Percentiles rank a stretch among this genome's conserved stretches.
Evolutionary conservation across 2,797 vertebrate genomes (phyloP).

Genomic region (Tachyglossus aculeatus): DNA sequence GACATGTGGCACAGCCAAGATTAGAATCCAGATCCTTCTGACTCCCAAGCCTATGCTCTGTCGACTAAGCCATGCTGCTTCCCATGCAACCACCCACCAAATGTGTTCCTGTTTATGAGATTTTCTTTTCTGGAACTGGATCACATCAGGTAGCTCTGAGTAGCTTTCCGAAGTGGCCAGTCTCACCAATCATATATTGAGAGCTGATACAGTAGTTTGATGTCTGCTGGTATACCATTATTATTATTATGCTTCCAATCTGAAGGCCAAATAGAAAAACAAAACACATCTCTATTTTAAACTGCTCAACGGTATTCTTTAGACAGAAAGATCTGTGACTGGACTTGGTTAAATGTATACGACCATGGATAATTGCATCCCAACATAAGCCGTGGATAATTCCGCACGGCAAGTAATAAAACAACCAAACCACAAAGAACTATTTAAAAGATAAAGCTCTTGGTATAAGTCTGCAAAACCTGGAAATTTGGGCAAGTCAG

Average conservation of each 20-base stretch:
- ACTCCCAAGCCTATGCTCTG: no score
- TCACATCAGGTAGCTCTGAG: no score
- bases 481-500: not conserved
- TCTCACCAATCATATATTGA: not conserved
- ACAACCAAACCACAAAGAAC: not conserved
- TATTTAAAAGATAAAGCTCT: not conserved
- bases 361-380: not conserved
- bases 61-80: no score
- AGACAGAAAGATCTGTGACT: not conserved
- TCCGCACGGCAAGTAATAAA: conserved; percentile 6
- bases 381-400: not conserved
- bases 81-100: no score
- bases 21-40: no score
- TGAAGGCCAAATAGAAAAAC: not conserved
- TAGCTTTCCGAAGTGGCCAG: no score
- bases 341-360: rapidly evolving
- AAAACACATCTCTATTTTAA: not conserved
- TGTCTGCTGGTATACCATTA: no score
- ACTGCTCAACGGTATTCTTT: not conserved
- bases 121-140: no score
- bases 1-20: no score
- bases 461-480: not conserved
- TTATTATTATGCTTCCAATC: not conserved
- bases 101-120: no score
- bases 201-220: not conserved